Evolutionary conservation across 2,888 invertebrate genomes (phyloP), one percentile per base, ranked within the genome.

Genomic region (Morinoia aosen): DNA sequence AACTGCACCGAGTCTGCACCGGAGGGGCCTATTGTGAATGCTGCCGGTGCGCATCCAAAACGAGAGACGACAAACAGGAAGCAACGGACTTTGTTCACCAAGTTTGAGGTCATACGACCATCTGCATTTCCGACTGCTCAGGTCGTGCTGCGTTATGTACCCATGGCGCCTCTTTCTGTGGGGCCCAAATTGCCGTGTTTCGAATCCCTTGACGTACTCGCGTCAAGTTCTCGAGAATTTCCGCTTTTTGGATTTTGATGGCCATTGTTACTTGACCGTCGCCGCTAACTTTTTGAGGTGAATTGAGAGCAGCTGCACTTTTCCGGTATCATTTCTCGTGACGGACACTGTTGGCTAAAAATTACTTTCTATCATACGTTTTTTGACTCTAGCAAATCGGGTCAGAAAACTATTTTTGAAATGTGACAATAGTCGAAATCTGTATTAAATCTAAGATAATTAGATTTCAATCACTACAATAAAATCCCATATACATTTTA

Each of bases 101-200:
- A 90, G 90, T 39, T 90, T 48, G 90, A 19, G 90, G 39, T 48
- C 39, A 39, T 39, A 14, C 90, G 40, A 90, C 39, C 90, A 90
- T 90, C 90, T 90, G 90, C 90, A 90, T 90, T 90, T 90, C 90
- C 90, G 90, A 90, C 90, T 76, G 76, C 33, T 76, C 76, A 33
- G 76, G 76, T 76, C 76, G 76, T 16, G 76, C 76, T 76, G 76
- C 33, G 76, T 76, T 76, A 33, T 76, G 76, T 76, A 8, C 76
- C 25, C 25, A 33, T 10, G 76, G 25, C 33, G 76, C 76, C 76
- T 33, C 76, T 33, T 33, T 76, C 76, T 76, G 19, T 76, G 76
- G 2, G 8, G 76, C 33, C 76, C 76, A 76, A 76, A 76, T 33
- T 76, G 76, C 16, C 76, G 25, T 76, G 76, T 76, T 76, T 33